These are phyloP conservation scores for Mormyrus lacerda DNA, from an alignment of 2,113 vertebrate species.

Conservation along the genomic window DNA sequence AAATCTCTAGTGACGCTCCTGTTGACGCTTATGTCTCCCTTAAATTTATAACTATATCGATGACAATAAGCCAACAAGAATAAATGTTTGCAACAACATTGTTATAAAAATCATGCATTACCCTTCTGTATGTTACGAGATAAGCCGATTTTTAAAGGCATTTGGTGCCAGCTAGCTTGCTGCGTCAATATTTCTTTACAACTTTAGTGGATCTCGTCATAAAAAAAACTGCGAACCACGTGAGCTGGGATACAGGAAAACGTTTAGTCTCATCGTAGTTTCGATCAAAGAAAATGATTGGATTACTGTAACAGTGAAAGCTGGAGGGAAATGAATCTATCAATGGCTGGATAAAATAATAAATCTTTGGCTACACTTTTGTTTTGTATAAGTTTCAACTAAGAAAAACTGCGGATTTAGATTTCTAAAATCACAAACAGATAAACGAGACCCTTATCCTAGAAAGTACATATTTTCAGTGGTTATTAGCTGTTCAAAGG, in stretches of 20 bases:
- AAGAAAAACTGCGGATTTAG: background rate
- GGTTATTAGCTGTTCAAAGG: background rate
- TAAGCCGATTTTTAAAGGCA: background rate
- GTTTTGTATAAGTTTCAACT: background rate
- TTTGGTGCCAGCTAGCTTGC: background rate
- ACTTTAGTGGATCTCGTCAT: background rate
- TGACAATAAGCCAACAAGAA: background rate
- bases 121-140: background rate
- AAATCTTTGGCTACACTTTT: background rate
- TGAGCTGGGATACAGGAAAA: background rate
- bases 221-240: background rate
- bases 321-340: background rate
- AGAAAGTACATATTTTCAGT: background rate
- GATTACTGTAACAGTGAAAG: background rate
- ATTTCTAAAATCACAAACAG: background rate
- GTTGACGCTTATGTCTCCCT: background rate
- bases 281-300: background rate
- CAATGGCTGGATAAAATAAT: background rate
- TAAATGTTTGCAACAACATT: background rate
- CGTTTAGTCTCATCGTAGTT: background rate
- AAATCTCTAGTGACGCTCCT: background rate
- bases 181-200: background rate
- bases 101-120: background rate
- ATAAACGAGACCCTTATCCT: background rate
- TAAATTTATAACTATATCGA: background rate